A percentile compares a stretch with the other conserved stretches of the same genome.
Evolutionary conservation across 2,113 vertebrate species (phyloP).

Genomic region (Fulmarus glacialis): DNA sequence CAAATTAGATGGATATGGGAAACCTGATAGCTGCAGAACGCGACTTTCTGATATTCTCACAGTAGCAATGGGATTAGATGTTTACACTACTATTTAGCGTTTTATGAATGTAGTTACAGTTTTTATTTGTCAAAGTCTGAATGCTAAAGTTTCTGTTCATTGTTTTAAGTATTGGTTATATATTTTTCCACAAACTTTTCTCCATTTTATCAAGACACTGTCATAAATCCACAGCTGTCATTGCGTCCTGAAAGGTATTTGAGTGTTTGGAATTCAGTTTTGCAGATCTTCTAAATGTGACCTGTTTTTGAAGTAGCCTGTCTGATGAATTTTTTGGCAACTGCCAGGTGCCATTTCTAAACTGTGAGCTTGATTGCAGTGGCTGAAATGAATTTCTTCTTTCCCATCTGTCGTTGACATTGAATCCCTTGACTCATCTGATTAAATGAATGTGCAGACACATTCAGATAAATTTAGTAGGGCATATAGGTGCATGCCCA

Average conservation of each 20-base stretch:
- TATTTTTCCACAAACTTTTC: conserved; percentile 1
- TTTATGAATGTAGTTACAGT: conserved; percentile 16
- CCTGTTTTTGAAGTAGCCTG: not conserved
- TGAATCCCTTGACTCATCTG: not conserved
- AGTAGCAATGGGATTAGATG: conserved; percentile 16
- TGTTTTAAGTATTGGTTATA: not conserved
- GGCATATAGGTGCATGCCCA: not conserved
- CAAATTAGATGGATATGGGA: not conserved
- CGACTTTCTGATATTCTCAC: not conserved
- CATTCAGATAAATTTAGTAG: not conserved
- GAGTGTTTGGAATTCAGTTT: not conserved
- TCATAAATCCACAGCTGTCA: not conserved
- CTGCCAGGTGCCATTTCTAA: not conserved
- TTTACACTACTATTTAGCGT: conserved; percentile 27
- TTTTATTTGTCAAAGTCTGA: conserved; percentile 49
- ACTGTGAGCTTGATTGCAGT: not conserved
- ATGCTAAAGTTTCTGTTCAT: not conserved
- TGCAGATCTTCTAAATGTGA: not conserved
- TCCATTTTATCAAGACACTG: not conserved
- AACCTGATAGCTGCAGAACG: conserved; percentile 1
- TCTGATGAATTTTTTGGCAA: not conserved
- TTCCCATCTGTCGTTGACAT: not conserved
- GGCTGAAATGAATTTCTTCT: not conserved
- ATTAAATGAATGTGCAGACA: not conserved
- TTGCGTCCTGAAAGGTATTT: not conserved